Base-by-base conservation (phyloP, 1,140 invertebrate genomes). In the Magallana ariakensis region DNA sequence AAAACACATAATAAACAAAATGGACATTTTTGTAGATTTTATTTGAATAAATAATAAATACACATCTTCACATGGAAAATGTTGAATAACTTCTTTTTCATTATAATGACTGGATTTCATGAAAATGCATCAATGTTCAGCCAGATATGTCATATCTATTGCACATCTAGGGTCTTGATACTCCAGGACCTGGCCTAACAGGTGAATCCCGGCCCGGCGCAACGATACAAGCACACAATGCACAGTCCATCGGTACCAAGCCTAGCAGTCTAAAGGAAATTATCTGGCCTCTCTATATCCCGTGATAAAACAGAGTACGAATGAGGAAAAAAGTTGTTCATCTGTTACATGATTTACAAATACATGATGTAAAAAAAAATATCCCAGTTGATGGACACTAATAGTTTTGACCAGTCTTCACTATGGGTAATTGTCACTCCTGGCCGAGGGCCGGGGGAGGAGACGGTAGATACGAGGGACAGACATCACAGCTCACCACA, bases 41-140 rank as follows among this genome's bases (percentile, higher is more conserved):
- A 75, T 75, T 75, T 75, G 66, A 75, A 75, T 75, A 75, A 75
- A 75, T 75, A 75, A 75, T 75, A 75, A 75, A 75, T 75, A 75
- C 66, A 75, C 66, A 75, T 75, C 22, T 75, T 75, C 66, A 75
- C 66, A 75, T 75, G 66, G 66, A 75, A 26, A 19, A 75, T 22
- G 22, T 75, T 19, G 66, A 75, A 75, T 26, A 75, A 75, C 19
- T 22, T 75, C 22, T 13, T 22, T 75, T 75, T 75, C 22, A 75
- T 75, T 26, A 75, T 75, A 75, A 75, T 75, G 66, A 75, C 66
- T 75, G 66, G 66, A 75, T 75, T 75, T 75, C 66, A 75, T 75
- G 66, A 75, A 75, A 75, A 75, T 75, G 66, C 22, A 75, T 75
- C 66, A 75, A 75, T 75, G 66, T 75, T 60, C 66, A 75, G 66